Conservation (phyloP, 2,797 vertebrate genomes). For the Acestrorhynchus altus region DNA sequence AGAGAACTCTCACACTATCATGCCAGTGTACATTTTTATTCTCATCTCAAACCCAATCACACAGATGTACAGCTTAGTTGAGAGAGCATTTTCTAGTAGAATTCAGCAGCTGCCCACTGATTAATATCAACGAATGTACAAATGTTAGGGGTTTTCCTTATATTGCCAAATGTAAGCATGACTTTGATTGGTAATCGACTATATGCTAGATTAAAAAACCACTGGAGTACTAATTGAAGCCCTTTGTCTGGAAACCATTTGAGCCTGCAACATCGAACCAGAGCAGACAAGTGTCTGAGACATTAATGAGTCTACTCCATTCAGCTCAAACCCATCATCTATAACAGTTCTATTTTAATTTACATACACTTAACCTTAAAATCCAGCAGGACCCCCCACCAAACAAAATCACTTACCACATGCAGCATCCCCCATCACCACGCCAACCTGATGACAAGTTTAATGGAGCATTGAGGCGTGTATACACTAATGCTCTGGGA, state of each 20-base stretch:
- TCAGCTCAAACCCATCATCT: slow-evolving; percentile 3
- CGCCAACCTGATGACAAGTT: not conserved
- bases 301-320: slow-evolving; percentile 4
- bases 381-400: not conserved
- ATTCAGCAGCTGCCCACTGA: no score
- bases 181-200: no score
- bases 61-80: no score
- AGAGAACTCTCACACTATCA: no score
- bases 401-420: slow-evolving; percentile 18
- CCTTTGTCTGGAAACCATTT: not conserved
- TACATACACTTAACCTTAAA: slow-evolving; percentile 21
- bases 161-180: no score
- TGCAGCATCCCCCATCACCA: not conserved
- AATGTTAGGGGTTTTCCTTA: no score
- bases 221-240: not conserved
- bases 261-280: not conserved
- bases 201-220: no score
- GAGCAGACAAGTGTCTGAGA: not conserved
- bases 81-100: no score
- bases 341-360: slow-evolving; percentile 3
- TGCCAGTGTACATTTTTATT: no score
- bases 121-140: no score
- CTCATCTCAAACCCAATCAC: no score
- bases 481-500: no score
- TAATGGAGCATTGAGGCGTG: not conserved